phyloP scores from a whole-genome alignment of 2,113 vertebrate species.

The Clarias macrocephalus region DNA sequence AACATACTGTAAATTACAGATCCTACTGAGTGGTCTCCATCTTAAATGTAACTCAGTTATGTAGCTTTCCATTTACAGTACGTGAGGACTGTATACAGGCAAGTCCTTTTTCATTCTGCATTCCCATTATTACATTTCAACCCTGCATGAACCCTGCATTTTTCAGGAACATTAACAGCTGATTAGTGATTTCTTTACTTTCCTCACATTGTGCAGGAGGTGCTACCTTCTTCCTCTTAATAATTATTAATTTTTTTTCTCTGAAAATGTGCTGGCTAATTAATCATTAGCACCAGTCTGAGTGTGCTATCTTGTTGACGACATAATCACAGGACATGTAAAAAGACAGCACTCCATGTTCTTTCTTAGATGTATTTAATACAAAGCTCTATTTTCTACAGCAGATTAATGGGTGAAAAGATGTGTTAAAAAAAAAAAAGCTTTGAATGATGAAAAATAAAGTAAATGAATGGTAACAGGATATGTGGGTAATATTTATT shows the following conservation, averaged over 20 bases:
- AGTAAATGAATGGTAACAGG: neutral
- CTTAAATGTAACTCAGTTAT: neutral
- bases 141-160: too few relatives aligned
- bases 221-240: neutral
- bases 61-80: neutral
- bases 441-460: neutral
- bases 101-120: neutral
- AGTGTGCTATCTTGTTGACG: neutral
- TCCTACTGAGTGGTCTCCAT: neutral
- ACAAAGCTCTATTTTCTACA: neutral
- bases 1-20: neutral
- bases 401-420: neutral
- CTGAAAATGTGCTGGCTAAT: neutral
- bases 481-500: neutral
- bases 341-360: neutral
- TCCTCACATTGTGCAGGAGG: neutral
- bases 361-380: neutral
- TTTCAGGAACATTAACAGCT: neutral
- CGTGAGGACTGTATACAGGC: neutral
- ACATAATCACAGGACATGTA: neutral
- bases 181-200: neutral
- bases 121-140: neutral
- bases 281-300: neutral
- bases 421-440: neutral
- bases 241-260: neutral